Evolutionary conservation across 2,113 vertebrate species (phyloP).

Genomic region (Parotia lawesii): DNA sequence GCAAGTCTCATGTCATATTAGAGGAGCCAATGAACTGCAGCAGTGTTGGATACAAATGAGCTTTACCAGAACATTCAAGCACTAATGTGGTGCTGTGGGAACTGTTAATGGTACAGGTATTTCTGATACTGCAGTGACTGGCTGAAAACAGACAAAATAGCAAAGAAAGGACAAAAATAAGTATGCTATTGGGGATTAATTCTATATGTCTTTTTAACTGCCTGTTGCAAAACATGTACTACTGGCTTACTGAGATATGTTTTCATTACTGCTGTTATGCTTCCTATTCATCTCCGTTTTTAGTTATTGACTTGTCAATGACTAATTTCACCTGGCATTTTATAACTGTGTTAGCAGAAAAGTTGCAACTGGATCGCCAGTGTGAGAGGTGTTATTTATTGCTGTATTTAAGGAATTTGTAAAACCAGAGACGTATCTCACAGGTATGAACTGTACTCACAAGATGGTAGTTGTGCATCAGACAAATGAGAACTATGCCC

Average conservation of each 20-base stretch:
- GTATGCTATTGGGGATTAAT: neutral
- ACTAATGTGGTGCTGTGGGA: neutral
- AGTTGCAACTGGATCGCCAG: neutral
- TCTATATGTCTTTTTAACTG: neutral
- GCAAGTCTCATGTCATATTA: rapidly evolving
- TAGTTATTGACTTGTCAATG: neutral
- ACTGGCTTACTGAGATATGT: neutral
- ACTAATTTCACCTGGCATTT: neutral
- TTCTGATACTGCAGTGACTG: neutral
- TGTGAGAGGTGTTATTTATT: neutral
- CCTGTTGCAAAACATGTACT: neutral
- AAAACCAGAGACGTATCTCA: neutral
- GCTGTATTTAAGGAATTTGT: neutral
- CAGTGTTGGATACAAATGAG: neutral
- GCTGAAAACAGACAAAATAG: neutral
- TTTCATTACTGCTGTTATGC: neutral
- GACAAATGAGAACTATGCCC: neutral
- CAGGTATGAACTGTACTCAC: neutral
- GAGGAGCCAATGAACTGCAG: neutral
- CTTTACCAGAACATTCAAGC: neutral
- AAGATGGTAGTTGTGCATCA: neutral
- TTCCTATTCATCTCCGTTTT: neutral
- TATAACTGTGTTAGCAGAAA: neutral
- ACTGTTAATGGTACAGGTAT: neutral
- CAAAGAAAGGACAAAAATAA: neutral